Percentiles rank a stretch among this genome's conserved stretches.
These are phyloP conservation scores for Muricea muricata DNA, from an alignment of 92 coral and sea anemone species.

Conservation along the genomic window DNA sequence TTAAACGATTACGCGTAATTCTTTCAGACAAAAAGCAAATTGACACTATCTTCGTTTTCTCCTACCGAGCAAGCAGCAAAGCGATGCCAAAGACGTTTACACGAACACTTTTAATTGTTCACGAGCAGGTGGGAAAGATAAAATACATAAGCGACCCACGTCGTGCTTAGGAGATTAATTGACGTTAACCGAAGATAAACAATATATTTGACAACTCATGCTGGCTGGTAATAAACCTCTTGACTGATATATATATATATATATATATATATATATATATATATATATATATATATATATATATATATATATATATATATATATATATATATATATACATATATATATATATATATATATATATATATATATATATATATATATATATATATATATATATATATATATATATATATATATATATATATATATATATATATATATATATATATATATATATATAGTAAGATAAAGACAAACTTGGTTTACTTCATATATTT, in stretches of 20 bases:
- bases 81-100: not conserved
- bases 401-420: too few relatives aligned
- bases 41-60: not conserved
- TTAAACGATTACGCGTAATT: not conserved
- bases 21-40: not conserved
- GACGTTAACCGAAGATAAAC: slow-evolving; percentile 3
- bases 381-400: too few relatives aligned
- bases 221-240: slow-evolving; percentile 31
- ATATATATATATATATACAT: too few relatives aligned
- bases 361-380: too few relatives aligned
- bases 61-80: not conserved
- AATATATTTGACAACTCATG: slow-evolving; percentile 10
- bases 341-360: too few relatives aligned
- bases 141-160: not conserved
- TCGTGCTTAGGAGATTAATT: not conserved
- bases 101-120: not conserved
- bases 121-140: not conserved
- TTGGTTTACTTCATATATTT: too few relatives aligned
- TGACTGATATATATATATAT: not conserved
- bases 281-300: too few relatives aligned
- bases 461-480: too few relatives aligned
- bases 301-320: too few relatives aligned
- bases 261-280: too few relatives aligned
- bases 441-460: too few relatives aligned
- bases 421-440: too few relatives aligned